Base-by-base conservation (phyloP, 2,797 vertebrate genomes). In the Anabas testudineus region DNA sequence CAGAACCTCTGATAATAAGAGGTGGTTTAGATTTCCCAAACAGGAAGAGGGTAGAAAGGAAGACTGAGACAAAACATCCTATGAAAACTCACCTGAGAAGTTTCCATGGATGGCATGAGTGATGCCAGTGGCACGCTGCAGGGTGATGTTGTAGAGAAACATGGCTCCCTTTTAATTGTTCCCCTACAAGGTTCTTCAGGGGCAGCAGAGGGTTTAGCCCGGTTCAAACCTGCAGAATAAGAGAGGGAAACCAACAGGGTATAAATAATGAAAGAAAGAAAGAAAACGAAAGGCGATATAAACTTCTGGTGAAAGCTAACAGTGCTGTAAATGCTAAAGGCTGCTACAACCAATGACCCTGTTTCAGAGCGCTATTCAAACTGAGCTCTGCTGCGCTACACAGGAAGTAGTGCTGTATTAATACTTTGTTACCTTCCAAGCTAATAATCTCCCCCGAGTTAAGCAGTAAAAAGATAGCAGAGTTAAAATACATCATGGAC, bases 41-140 rank as follows among this genome's bases (percentile, higher is more conserved):
- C 14, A 30, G 19, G 13, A 10, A 28, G 0, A 24, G 7, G 9
- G 5, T 0, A 30, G 16, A 34, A 18, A 32, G 10, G 18, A 21
- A 14, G 39, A 7, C 7, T 36, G 3, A 32, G 18, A 49, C 22
- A 46, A 13, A 32, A 8, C 14, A 3, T 16, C 30, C 14, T 13
- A 15, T 28, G n/a, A 5, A 8, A n/a, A 7, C 53, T 67, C 90
- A 99, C 98, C 98, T 85, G 98, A 99, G 82, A 99, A 99, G 80
- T 99, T 99, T 73, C 98, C 98, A 93, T 99, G 97, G 90, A 99
- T 99, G 77, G 98, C 98, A 70, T 96, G 97, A 58, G 95, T 96
- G 86, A 99, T 99, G 93, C 97, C 98, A 0, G 97, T 99, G 76
- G 98, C 97, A 30, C 98, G 94, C 91, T 99, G 98, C 42, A 99